Conservation (phyloP, 1,140 invertebrate species). For the Ephestia elutella region DNA sequence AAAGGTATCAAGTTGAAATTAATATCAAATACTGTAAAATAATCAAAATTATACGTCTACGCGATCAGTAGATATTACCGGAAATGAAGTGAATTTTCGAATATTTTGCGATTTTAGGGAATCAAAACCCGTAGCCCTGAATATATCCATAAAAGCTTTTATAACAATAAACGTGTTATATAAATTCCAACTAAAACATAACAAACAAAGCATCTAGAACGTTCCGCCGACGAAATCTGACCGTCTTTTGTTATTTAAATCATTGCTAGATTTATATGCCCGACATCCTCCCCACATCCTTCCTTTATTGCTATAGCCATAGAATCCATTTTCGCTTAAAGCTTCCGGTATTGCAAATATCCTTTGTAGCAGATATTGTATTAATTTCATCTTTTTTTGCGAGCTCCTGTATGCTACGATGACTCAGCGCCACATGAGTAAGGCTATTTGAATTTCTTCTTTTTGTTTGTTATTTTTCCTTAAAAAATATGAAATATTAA, state of each 20-base stretch:
- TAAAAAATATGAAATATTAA: not conserved
- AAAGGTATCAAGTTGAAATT: no score
- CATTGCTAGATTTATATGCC: not conserved
- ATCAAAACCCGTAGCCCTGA: no score
- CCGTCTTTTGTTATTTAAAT: slow-evolving; percentile 3
- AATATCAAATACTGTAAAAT: no score
- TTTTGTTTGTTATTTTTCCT: not conserved
- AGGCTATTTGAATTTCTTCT: not conserved
- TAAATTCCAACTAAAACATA: not conserved
- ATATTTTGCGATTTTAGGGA: no score
- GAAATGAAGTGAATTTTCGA: no score
- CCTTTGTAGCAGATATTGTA: slow-evolving; percentile 3
- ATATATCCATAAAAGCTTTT: not conserved
- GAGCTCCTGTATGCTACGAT: slow-evolving; percentile 1
- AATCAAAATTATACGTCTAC: no score
- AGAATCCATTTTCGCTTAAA: not conserved
- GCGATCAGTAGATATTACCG: no score
- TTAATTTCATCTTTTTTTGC: slow-evolving; percentile 5
- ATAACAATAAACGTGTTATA: no score
- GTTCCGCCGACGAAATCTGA: not conserved
- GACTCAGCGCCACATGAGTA: not conserved
- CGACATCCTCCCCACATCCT: not conserved
- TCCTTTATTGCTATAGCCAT: not conserved
- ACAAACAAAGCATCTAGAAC: not conserved
- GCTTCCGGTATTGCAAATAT: slow-evolving; percentile 1